A percentile compares a stretch with the other conserved stretches of the same genome.
These are phyloP conservation scores for Hirtodrosophila cameraria DNA, from an alignment of 2,888 invertebrate genomes.

Conservation along the genomic window DNA sequence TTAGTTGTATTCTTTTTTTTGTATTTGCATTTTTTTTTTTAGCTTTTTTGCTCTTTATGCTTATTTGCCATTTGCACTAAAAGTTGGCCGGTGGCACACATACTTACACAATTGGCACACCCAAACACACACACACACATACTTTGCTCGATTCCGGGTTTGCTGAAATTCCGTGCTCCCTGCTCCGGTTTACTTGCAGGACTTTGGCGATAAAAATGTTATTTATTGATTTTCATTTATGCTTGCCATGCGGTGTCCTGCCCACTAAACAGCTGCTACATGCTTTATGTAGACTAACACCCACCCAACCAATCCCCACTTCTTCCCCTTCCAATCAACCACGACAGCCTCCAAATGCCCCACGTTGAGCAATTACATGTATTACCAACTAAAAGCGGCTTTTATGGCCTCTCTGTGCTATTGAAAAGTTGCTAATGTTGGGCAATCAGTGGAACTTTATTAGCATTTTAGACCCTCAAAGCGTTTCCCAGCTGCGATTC, in stretches of 20 bases:
- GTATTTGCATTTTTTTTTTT: slow-evolving; percentile 14
- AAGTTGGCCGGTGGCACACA: slow-evolving; percentile 15
- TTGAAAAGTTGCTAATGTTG: slow-evolving; percentile 10
- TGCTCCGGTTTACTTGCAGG: slow-evolving; percentile 9
- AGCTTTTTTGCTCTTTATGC: slow-evolving; percentile 26
- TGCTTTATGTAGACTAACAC: slow-evolving; percentile 37
- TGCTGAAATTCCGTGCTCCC: background rate
- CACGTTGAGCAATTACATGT: slow-evolving; percentile 50
- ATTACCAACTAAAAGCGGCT: slow-evolving; percentile 42
- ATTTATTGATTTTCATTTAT: slow-evolving; percentile 77
- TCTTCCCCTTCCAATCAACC: background rate
- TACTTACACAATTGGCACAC: slow-evolving; percentile 3
- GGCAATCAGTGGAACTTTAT: background rate
- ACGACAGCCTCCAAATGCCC: slow-evolving; percentile 18
- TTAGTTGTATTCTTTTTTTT: slow-evolving; percentile 20
- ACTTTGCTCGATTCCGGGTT: slow-evolving; percentile 1
- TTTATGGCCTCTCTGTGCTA: slow-evolving; percentile 32
- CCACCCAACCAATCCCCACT: background rate
- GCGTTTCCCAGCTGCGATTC: too few species aligned
- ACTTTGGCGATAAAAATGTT: slow-evolving; percentile 65
- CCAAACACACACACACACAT: slow-evolving; percentile 4
- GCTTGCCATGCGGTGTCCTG: slow-evolving; percentile 50
- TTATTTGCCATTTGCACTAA: slow-evolving; percentile 37
- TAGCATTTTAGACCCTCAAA: too few species aligned
- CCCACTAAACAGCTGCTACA: slow-evolving; percentile 71